Base-by-base conservation (phyloP, 2,888 invertebrate genomes). In the Labia minor region DNA sequence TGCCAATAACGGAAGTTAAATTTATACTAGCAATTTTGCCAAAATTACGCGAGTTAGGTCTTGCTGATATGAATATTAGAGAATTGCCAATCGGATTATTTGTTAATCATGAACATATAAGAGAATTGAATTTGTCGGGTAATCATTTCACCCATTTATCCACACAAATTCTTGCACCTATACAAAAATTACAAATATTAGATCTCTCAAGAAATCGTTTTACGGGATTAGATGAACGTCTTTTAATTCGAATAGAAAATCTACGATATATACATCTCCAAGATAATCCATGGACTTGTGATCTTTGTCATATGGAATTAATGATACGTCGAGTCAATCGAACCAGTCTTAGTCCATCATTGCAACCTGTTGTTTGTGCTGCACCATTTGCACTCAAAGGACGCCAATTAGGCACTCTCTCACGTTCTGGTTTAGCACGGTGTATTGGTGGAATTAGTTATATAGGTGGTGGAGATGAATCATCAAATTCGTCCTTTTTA, bases 191-290 rank as follows among this genome's bases (percentile, higher is more conserved):
- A 64, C 79, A 85, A 75, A 81, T 82, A 72, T 77, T 91, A 70
- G 89, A 91, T 77, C 77, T 90, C 72, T 88, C 89, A n/a, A 80
- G 85, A 71, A 92, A 92, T 77, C 81, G 83, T 74, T 78, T 91
- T 71, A 82, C 83, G 71, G 84, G 85, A 62, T 78, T 88, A 66
- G 82, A 81, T 70, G 85, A 85, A 70, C 76, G 80, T 37, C 79
- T 84, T 33, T 76, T 87, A 63, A 77, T 81, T 62, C 79, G 83
- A 69, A 74, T 88, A 65, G 85, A 86, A 73, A 81, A 80, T 10
- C 79, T 86, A 69, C 78, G 81, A 1, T 76, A 78, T 37, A 77
- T 86, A 1, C 77, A 81, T 72, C 75, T 88, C 65, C 77, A 81
- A n/a, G 81, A 80, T 65, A 88, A 88, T 74, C 81, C 81, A n/a